These are phyloP conservation scores for Drosophila virilis DNA, from an alignment of 1,140 invertebrate species.

Conservation along the genomic window DNA sequence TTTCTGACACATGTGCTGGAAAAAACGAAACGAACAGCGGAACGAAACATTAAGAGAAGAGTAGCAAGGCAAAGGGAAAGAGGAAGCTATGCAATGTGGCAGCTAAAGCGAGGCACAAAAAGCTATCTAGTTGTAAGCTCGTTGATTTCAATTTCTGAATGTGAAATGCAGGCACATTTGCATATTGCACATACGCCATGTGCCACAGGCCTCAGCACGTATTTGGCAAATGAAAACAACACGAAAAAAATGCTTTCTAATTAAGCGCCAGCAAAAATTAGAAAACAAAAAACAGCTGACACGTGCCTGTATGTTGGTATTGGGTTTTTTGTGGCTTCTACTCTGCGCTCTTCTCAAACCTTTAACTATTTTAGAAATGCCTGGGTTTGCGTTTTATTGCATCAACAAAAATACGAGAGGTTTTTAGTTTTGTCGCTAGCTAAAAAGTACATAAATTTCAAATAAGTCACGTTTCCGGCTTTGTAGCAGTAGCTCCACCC, in stretches of 20 bases:
- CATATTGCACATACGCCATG: slow-evolving; percentile 73
- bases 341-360: slow-evolving; percentile 14
- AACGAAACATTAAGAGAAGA: slow-evolving; percentile 31
- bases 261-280: slow-evolving; percentile 63
- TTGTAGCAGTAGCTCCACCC: slow-evolving; percentile 33
- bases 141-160: slow-evolving; percentile 82
- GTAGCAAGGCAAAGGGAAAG: neutral
- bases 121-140: slow-evolving; percentile 78
- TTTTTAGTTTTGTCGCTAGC: slow-evolving; percentile 52
- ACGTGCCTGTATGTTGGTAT: slow-evolving; percentile 16
- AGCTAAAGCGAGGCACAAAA: slow-evolving; percentile 58
- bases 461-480: slow-evolving; percentile 80
- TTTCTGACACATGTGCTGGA: slow-evolving; percentile 54
- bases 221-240: slow-evolving; percentile 21
- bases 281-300: slow-evolving; percentile 46
- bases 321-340: slow-evolving; percentile 22
- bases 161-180: slow-evolving; percentile 70
- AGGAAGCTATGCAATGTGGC: neutral
- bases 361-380: slow-evolving; percentile 27
- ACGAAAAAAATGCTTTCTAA: slow-evolving; percentile 63
- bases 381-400: slow-evolving; percentile 43
- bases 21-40: slow-evolving; percentile 57
- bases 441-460: slow-evolving; percentile 81
- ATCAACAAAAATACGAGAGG: slow-evolving; percentile 39
- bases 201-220: slow-evolving; percentile 34